Evolutionary conservation across 1,140 invertebrate genomes (phyloP), one percentile per base, ranked within the genome.

Genomic region (Heliconius melpomene): DNA sequence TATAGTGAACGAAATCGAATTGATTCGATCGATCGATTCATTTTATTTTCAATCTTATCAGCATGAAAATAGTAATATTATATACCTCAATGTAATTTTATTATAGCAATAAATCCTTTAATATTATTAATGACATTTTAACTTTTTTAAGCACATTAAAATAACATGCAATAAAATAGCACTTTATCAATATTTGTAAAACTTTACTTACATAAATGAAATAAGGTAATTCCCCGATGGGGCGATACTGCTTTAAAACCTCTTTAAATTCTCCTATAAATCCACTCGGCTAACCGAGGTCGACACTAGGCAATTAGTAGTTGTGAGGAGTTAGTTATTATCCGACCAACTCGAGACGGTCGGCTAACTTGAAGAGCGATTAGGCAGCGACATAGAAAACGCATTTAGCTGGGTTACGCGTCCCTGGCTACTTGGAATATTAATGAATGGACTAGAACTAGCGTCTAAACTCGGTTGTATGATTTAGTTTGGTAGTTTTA

Each of bases 221-320:
- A 46, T 46, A 46, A 46, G 5, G 13, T 46, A 46, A 46, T 29
- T 66, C 60, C 23, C 60, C 23, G 6, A 66, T 26, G 23, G 60
- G 26, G 26, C 9, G 13, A 38, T n/a, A 40, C n/a, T 72, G 36
- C 40, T 75, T 54, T 73, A 73, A 54, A 73, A 40, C 78, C 74
- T 54, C 36, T 79, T 80, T 75, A 80, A 77, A 77, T 66, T 79
- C 60, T 23, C 79, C 11, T 26, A 75, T 78, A 83, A 78, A 80
- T 83, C 82, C 73, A 76, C 70, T 66, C 74, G 52, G 52, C 83
- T 85, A 87, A 78, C 79, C 84, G 84, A 80, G 87, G 84, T 81
- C 86, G 87, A 87, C 86, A 91, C 87, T 83, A 89, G 90, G 89
- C 90, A 93, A 93, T 93, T 91, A 93, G 90, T 83, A 90, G 88